Conservation (phyloP, 64 coral and sea anemone genomes). For the Orbicella faveolata region DNA sequence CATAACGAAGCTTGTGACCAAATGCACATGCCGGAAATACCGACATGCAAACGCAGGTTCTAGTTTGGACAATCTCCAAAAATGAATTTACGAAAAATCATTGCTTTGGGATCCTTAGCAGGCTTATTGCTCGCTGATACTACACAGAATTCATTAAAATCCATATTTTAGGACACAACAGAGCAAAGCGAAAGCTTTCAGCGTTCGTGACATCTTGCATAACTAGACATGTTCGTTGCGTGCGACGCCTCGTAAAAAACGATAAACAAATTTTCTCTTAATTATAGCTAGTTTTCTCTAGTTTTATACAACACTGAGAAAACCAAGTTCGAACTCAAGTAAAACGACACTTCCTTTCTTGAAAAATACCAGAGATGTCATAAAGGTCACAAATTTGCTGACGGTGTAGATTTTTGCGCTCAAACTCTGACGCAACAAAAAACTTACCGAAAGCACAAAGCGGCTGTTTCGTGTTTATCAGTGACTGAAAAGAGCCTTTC, state of each 20-base stretch:
- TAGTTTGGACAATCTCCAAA: neutral
- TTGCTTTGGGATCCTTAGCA: neutral
- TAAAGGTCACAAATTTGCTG: slow-evolving; percentile 5
- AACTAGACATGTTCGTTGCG: too few species aligned
- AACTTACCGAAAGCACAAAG: slow-evolving; percentile 83
- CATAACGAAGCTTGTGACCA: neutral
- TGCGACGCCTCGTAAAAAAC: too few species aligned
- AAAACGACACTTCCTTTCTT: neutral
- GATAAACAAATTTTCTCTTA: too few species aligned
- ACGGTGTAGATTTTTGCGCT: slow-evolving; percentile 9
- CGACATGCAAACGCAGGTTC: neutral
- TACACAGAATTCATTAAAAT: neutral
- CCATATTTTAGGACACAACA: neutral
- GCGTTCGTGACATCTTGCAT: neutral
- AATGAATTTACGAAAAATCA: neutral
- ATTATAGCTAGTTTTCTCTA: neutral
- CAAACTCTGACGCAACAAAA: neutral
- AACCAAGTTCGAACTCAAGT: neutral
- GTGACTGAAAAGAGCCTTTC: slow-evolving; percentile 62
- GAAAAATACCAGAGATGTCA: neutral
- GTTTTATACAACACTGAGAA: neutral
- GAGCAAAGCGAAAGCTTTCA: neutral
- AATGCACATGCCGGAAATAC: slow-evolving; percentile 42
- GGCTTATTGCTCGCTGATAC: neutral
- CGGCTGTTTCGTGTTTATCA: slow-evolving; percentile 71